A percentile compares a stretch with the other conserved stretches of the same genome.
These are phyloP conservation scores for Sinelater perroti DNA, from an alignment of 2,888 invertebrate genomes.

Conservation along the genomic window DNA sequence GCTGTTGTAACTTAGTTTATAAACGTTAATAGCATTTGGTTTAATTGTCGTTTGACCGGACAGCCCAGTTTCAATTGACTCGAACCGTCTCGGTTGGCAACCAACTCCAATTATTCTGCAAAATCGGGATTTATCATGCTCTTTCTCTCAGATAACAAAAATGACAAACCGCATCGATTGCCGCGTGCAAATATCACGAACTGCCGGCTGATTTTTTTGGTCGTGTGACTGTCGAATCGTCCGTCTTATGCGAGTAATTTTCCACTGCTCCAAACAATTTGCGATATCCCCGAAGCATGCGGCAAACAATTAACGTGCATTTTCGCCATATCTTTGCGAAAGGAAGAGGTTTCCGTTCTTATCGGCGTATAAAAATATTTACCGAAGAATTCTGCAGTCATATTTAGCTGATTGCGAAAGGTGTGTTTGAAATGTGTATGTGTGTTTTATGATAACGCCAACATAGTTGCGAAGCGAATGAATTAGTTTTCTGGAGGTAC, in stretches of 20 bases:
- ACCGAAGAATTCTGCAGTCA: slow-evolving; percentile 7
- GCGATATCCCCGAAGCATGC: background rate
- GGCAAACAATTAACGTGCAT: slow-evolving; percentile 19
- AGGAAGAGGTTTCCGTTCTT: slow-evolving; percentile 18
- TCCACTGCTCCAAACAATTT: too few relatives aligned
- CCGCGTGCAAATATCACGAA: too few relatives aligned
- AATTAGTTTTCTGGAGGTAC: slow-evolving; percentile 43
- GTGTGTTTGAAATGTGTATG: slow-evolving; percentile 25
- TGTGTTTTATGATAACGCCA: slow-evolving; percentile 30
- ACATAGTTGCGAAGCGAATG: slow-evolving; percentile 39
- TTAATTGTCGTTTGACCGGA: slow-evolving; percentile 28
- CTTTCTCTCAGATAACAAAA: too few relatives aligned
- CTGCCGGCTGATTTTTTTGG: too few relatives aligned
- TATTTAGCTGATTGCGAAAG: slow-evolving; percentile 23
- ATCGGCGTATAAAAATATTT: slow-evolving; percentile 21
- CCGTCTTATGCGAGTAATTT: too few relatives aligned
- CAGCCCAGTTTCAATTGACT: slow-evolving; percentile 23
- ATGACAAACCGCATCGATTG: too few relatives aligned
- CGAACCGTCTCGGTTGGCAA: slow-evolving; percentile 15
- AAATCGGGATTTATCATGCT: too few relatives aligned
- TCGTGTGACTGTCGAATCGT: too few relatives aligned
- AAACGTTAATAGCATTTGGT: slow-evolving; percentile 21
- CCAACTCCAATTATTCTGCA: too few relatives aligned
- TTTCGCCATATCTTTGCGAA: slow-evolving; percentile 12
- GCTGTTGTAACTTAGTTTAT: slow-evolving; percentile 22